Evolutionary conservation across 2,888 invertebrate genomes (phyloP), one percentile per base, ranked within the genome.

Genomic region (Carterocephalus palaemon): DNA sequence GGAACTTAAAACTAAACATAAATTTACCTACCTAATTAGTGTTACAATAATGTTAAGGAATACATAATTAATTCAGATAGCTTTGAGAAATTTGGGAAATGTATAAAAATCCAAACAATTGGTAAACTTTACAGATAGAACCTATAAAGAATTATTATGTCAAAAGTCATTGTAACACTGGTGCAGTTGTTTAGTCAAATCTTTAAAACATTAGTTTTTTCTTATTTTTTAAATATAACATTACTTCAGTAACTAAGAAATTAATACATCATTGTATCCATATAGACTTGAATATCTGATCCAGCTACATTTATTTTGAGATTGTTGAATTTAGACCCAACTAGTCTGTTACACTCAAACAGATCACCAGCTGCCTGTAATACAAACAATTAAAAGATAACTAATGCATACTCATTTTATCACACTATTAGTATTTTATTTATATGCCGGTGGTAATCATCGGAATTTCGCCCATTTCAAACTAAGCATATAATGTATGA

Each of bases 331-430:
- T 67, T 64, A 70, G 70, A 70, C 62, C 70, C 62, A 66, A 70
- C 73, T 69, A 69, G 65, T 77, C 75, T 74, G 71, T 77, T 70
- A 68, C 70, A 74, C 58, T 79, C 67, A 75, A 77, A 77, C 72
- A 78, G 76, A 77, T 85, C 85, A 85, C 85, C 84, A 85, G 78
- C 84, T 80, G 84, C 85, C 85, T 85, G 85, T 73, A 85, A 85
- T 83, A 68, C 72, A 85, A 85, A 83, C 75, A 82, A 83, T 73
- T 66, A 78, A 64, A 49, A 59, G 53, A 57, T 58, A 56, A 50
- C 38, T 46, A 17, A 40, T 41, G 19, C 17, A 37, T 37, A 22
- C 32, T 46, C 8, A 17, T 26, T 47, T 47, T 23, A 6, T 16
- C 16, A 3, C 13, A 12, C 13, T 12, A 29, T 13, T n/a, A n/a